Percentiles rank a stretch among this genome's conserved stretches.
Conservation (phyloP, 2,888 invertebrate species). For the Pandemis heparana region DNA sequence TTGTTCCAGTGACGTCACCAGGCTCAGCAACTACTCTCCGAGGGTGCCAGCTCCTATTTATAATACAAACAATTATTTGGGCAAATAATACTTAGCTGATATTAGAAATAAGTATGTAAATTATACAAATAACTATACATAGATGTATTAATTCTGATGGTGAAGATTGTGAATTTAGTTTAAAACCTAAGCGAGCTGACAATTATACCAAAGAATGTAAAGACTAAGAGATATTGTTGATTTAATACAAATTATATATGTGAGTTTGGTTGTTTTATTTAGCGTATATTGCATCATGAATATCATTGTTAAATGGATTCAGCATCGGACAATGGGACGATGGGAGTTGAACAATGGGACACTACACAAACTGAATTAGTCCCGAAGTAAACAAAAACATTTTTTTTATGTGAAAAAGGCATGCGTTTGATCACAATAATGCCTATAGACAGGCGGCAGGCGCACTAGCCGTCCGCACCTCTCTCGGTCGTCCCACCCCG, state of each 20-base stretch:
- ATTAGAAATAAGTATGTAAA: conserved; percentile 49
- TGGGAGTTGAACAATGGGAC: too few relatives aligned
- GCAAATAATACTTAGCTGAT: conserved; percentile 71
- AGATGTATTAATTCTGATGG: conserved; percentile 71
- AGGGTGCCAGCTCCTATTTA: conserved; percentile 73
- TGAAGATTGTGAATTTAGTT: conserved; percentile 73
- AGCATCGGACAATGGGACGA: too few relatives aligned
- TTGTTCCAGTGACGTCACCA: conserved; percentile 79
- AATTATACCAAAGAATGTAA: conserved; percentile 83
- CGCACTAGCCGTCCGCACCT: too few relatives aligned
- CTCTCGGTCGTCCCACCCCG: too few relatives aligned
- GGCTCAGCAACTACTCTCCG: conserved; percentile 71
- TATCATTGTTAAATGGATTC: too few relatives aligned
- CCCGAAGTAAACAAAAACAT: too few relatives aligned
- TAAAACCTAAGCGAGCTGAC: conserved; percentile 78
- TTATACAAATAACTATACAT: conserved; percentile 60
- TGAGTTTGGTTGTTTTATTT: conserved; percentile 64
- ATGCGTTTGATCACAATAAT: too few relatives aligned
- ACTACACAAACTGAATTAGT: too few relatives aligned
- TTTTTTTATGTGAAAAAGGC: too few relatives aligned
- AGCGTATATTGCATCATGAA: too few relatives aligned
- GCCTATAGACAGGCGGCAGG: too few relatives aligned
- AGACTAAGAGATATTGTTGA: conserved; percentile 83
- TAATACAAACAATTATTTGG: conserved; percentile 71
- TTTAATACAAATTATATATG: conserved; percentile 85